Conservation (phyloP, 2,888 invertebrate genomes). For the Terebella lapidaria region DNA sequence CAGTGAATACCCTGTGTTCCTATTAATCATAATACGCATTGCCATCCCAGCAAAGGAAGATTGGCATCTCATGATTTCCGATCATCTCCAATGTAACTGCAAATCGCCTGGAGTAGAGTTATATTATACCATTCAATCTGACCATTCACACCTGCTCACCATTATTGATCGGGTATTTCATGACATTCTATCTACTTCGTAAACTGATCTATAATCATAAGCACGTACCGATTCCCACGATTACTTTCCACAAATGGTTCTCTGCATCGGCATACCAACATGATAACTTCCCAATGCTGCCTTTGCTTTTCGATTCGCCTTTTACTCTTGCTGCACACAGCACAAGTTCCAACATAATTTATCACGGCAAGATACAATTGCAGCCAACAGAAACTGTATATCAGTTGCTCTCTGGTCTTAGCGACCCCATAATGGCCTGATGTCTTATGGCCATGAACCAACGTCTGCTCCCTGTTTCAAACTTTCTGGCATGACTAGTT, state of each 20-base stretch:
- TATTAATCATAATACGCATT: not conserved
- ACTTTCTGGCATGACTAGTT: not conserved
- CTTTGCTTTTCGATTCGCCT: not conserved
- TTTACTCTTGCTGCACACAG: not conserved
- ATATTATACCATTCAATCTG: slow-evolving; percentile 16
- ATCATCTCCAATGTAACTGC: not conserved
- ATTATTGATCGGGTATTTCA: not conserved
- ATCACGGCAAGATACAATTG: not conserved
- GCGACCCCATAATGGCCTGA: not conserved
- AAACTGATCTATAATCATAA: slow-evolving; percentile 7
- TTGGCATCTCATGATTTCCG: not conserved
- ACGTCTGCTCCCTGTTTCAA: not conserved
- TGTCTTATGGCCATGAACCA: not conserved
- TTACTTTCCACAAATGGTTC: slow-evolving; percentile 1
- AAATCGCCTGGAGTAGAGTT: not conserved
- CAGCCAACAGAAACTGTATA: not conserved
- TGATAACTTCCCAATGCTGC: not conserved
- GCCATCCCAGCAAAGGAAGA: not conserved
- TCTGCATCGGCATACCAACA: not conserved
- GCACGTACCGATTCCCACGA: not conserved
- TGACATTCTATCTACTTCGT: slow-evolving; percentile 4
- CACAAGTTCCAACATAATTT: not conserved
- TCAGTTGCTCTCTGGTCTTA: not conserved
- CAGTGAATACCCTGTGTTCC: not conserved
- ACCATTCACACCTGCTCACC: slow-evolving; percentile 6